These are phyloP conservation scores for Euproctis similis DNA, from an alignment of 2,888 invertebrate species.

Conservation along the genomic window DNA sequence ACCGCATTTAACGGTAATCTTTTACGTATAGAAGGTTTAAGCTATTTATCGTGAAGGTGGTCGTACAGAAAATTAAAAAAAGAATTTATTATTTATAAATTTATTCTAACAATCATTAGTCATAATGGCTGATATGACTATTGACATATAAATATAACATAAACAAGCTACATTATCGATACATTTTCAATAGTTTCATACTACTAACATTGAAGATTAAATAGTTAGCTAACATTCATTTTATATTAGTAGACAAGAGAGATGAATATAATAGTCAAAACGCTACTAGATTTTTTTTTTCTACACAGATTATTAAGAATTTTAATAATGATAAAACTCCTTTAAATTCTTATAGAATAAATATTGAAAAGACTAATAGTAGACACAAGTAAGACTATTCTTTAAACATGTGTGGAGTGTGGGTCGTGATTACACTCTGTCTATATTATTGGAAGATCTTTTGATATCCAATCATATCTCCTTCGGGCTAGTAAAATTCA, in stretches of 20 bases:
- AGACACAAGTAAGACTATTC: no score
- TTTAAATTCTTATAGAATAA: no score
- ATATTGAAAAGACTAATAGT: no score
- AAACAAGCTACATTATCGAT: conserved; percentile 26
- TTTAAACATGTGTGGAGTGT: conserved; percentile 31
- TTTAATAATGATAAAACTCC: no score
- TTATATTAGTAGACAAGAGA: no score
- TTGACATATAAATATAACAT: conserved; percentile 44
- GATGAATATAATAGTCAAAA: no score
- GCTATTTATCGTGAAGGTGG: no score
- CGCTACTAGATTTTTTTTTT: no score
- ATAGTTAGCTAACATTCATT: no score
- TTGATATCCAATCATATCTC: conserved; percentile 19
- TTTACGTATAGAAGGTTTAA: no score
- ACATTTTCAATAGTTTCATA: conserved; percentile 18
- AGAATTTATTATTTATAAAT: conserved; percentile 48
- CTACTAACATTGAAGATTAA: conserved; percentile 10
- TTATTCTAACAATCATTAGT: conserved; percentile 65
- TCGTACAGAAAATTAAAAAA: conserved; percentile 39
- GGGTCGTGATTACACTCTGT: conserved; percentile 12
- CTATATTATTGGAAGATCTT: conserved; percentile 27
- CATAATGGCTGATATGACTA: conserved; percentile 75
- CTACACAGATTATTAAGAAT: no score
- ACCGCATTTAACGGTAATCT: no score
- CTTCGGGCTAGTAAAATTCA: conserved; percentile 42